Conservation (phyloP, 2,113 vertebrate genomes). For the Vidua chalybeata region DNA sequence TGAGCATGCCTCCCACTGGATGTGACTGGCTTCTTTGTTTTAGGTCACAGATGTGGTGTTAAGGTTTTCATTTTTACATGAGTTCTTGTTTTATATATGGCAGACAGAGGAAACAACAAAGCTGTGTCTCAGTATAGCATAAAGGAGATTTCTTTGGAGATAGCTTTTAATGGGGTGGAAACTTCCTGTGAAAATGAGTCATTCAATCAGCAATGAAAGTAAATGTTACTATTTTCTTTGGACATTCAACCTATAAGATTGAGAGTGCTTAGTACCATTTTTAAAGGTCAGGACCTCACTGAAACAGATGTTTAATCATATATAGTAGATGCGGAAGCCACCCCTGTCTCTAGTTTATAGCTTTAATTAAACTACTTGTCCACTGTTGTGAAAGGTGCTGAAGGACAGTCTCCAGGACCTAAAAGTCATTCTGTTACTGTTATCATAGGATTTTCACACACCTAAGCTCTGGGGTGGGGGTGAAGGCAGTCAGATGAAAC, state of each 20-base stretch:
- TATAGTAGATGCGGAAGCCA: background rate
- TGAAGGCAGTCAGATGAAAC: background rate
- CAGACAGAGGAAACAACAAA: background rate
- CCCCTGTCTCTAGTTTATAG: background rate
- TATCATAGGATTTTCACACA: background rate
- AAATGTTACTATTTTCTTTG: background rate
- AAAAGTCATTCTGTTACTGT: background rate
- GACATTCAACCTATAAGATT: background rate
- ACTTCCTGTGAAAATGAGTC: background rate
- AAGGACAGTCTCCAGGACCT: background rate
- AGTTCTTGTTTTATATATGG: background rate
- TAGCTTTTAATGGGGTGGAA: background rate
- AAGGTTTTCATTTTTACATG: background rate
- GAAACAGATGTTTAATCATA: background rate
- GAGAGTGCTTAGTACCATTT: background rate
- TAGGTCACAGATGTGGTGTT: background rate
- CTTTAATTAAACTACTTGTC: background rate
- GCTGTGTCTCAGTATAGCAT: fast-evolving
- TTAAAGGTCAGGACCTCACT: background rate
- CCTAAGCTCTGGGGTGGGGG: background rate
- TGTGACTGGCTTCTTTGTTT: background rate
- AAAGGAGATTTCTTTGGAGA: background rate
- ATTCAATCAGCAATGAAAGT: background rate
- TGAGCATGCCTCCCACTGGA: background rate
- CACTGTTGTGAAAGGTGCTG: background rate